A percentile compares a stretch with the other conserved stretches of the same genome.
These are phyloP conservation scores for Falco punctatus DNA, from an alignment of 2,113 vertebrate genomes.

Conservation along the genomic window DNA sequence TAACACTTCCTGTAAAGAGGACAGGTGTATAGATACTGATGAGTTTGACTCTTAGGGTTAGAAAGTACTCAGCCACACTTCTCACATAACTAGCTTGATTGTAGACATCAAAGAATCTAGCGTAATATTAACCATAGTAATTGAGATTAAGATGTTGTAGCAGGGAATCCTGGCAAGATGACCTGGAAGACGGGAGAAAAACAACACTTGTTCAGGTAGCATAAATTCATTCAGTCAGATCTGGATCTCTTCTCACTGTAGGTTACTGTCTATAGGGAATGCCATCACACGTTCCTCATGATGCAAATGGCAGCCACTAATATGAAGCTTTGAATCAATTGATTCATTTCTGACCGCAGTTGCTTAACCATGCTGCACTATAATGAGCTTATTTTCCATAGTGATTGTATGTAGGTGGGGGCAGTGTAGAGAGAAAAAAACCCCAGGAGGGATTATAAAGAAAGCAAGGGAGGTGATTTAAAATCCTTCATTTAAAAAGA, in stretches of 20 bases:
- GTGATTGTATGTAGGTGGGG: background rate
- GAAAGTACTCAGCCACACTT: background rate
- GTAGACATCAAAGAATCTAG: background rate
- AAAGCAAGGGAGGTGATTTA: background rate
- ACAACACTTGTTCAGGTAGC: background rate
- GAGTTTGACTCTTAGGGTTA: background rate
- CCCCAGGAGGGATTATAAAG: conserved; percentile 1
- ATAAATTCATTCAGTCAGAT: background rate
- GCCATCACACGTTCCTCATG: background rate
- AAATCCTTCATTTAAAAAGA: conserved; percentile 28
- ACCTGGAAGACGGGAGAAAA: background rate
- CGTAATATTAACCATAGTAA: background rate
- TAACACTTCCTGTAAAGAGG: background rate
- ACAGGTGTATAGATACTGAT: background rate
- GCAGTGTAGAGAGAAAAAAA: background rate
- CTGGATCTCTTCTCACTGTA: background rate
- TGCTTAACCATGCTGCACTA: background rate
- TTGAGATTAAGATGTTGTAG: background rate
- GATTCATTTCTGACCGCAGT: background rate
- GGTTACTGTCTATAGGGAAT: background rate
- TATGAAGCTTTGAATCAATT: background rate
- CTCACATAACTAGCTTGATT: background rate
- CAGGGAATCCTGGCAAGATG: background rate
- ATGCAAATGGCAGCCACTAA: background rate
- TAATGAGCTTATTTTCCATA: conserved; percentile 54